Percentiles rank a stretch among this genome's conserved stretches.
phyloP scores from a whole-genome alignment of 2,797 vertebrate genomes.

The Siniperca scherzeri region DNA sequence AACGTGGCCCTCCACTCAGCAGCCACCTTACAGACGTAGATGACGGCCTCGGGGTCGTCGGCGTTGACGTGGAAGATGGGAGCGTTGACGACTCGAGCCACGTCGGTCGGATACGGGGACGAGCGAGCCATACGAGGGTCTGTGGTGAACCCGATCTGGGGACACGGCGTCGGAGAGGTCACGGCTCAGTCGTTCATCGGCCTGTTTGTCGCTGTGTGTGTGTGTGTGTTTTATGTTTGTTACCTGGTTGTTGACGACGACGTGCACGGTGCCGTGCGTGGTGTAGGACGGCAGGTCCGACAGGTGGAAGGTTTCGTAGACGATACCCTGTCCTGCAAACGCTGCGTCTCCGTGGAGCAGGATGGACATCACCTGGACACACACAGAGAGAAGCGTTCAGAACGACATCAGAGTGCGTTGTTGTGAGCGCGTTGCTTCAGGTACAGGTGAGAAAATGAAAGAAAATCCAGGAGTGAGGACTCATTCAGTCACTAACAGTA shows the following conservation, averaged over 20 bases:
- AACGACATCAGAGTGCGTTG: no score
- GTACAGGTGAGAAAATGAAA: no score
- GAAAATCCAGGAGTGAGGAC: no score
- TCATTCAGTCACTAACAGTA: no score
- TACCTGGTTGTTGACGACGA: slow-evolving; percentile 98
- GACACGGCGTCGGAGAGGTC: neutral
- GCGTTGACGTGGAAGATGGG: slow-evolving; percentile 98
- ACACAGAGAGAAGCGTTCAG: neutral
- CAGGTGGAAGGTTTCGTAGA: slow-evolving; percentile 96
- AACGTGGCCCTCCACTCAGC: slow-evolving; percentile 96
- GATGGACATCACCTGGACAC: slow-evolving; percentile 94
- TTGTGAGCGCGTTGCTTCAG: no score
- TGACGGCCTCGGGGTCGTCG: slow-evolving; percentile 95
- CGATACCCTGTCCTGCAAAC: slow-evolving; percentile 95
- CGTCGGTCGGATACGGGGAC: slow-evolving; percentile 93
- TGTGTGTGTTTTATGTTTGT: neutral
- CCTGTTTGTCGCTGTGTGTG: rapidly evolving
- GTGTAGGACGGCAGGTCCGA: slow-evolving; percentile 95
- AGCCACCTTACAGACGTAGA: slow-evolving; percentile 96
- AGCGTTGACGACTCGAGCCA: slow-evolving; percentile 95
- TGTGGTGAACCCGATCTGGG: slow-evolving; percentile 96
- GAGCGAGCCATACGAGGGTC: slow-evolving; percentile 96
- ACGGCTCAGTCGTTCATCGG: neutral
- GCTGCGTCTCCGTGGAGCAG: slow-evolving; percentile 95
- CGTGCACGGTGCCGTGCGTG: slow-evolving; percentile 94